A percentile compares a stretch with the other conserved stretches of the same genome.
These are phyloP conservation scores for Yponomeuta sedellus DNA, from an alignment of 2,888 invertebrate species.

Conservation along the genomic window DNA sequence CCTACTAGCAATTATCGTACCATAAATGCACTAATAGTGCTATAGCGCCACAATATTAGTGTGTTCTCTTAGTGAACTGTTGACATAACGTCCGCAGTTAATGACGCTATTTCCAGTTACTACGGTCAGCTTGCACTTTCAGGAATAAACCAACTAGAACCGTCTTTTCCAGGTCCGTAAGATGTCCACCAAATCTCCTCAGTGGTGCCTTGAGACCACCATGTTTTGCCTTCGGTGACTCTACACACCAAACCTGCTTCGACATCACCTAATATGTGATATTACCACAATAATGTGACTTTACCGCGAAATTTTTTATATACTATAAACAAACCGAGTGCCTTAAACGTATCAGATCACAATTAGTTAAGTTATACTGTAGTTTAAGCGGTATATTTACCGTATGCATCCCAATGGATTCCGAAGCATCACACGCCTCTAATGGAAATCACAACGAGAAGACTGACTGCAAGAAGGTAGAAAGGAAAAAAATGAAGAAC, in stretches of 20 bases:
- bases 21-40: too few relatives aligned
- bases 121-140: too few relatives aligned
- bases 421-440: conserved; percentile 40
- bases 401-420: conserved; percentile 67
- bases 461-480: conserved; percentile 55
- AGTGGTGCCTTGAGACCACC: conserved; percentile 32
- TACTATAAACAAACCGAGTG: conserved; percentile 36
- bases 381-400: conserved; percentile 21
- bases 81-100: too few relatives aligned
- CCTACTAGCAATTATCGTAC: too few relatives aligned
- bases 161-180: conserved; percentile 42
- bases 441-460: conserved; percentile 43
- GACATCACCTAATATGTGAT: conserved; percentile 49
- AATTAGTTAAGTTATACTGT: conserved; percentile 29
- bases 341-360: conserved; percentile 32
- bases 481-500: conserved; percentile 58
- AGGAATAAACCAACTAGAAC: too few relatives aligned
- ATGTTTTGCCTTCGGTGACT: conserved; percentile 53
- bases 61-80: too few relatives aligned
- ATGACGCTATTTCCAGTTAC: too few relatives aligned
- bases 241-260: conserved; percentile 37
- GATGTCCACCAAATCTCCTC: conserved; percentile 42
- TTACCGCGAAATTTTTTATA: conserved; percentile 27
- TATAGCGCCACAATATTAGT: too few relatives aligned
- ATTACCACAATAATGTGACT: conserved; percentile 24